These are phyloP conservation scores for Glyptemys insculpta DNA, from an alignment of 2,797 vertebrate genomes.

Conservation along the genomic window DNA sequence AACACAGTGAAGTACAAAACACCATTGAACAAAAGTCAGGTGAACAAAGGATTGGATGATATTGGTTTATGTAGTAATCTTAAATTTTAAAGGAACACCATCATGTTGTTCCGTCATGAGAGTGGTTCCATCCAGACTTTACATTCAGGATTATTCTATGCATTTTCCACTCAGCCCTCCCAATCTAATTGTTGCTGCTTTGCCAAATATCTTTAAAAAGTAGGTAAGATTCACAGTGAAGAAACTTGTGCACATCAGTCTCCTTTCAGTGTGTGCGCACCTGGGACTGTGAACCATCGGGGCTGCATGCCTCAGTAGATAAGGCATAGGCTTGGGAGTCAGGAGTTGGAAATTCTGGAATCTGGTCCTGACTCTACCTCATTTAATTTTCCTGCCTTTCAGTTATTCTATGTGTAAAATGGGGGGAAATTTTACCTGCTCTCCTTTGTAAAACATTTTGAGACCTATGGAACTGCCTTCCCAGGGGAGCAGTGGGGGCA, in stretches of 20 bases:
- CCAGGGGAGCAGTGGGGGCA: background rate
- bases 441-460: background rate
- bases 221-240: background rate
- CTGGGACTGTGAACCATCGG: too few relatives aligned
- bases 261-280: background rate
- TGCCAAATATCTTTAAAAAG: background rate
- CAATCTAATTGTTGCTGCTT: fast-evolving
- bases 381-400: background rate
- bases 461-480: background rate
- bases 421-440: background rate
- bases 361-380: background rate
- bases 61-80: slow-evolving; percentile 36
- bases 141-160: background rate
- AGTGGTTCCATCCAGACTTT: background rate
- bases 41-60: slow-evolving; percentile 26
- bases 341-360: fast-evolving
- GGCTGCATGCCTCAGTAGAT: background rate
- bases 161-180: background rate
- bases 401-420: background rate
- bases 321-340: background rate
- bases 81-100: slow-evolving; percentile 41
- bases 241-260: background rate
- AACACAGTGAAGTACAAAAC: slow-evolving; percentile 67
- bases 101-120: background rate
- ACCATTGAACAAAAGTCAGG: slow-evolving; percentile 14